Percentiles rank a stretch among this genome's conserved stretches.
Evolutionary conservation across 2,888 invertebrate species (phyloP).

Genomic region (Ennomos fuscantarius): DNA sequence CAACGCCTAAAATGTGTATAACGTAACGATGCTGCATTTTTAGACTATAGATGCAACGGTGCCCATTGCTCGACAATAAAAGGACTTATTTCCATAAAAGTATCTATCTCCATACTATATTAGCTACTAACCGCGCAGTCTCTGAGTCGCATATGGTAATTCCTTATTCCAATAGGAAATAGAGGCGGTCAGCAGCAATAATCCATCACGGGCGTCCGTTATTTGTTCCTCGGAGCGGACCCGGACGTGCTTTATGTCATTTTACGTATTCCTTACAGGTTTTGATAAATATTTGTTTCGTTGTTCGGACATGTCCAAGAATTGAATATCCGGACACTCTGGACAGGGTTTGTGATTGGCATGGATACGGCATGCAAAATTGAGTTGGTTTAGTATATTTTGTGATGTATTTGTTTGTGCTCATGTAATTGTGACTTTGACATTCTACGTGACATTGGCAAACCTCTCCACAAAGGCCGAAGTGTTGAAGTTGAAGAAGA

Average conservation of each 20-base stretch:
- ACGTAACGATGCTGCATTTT: no score
- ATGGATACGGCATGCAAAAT: slow-evolving; percentile 55
- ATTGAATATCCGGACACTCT: slow-evolving; percentile 85
- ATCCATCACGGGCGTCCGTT: slow-evolving; percentile 76
- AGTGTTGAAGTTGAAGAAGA: no score
- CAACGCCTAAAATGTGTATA: no score
- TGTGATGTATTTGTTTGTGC: slow-evolving; percentile 39
- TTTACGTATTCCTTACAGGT: slow-evolving; percentile 84
- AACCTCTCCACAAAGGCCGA: no score
- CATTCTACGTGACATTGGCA: no score
- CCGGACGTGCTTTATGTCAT: slow-evolving; percentile 78
- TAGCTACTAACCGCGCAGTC: slow-evolving; percentile 52
- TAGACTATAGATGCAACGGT: no score
- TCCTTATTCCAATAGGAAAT: slow-evolving; percentile 85
- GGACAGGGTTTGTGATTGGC: slow-evolving; percentile 74
- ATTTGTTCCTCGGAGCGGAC: slow-evolving; percentile 68
- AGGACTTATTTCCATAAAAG: no score
- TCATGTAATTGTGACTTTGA: slow-evolving; percentile 31
- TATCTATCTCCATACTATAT: slow-evolving; percentile 52
- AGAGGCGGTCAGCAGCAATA: slow-evolving; percentile 84
- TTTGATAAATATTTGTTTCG: slow-evolving; percentile 84
- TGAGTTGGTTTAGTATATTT: slow-evolving; percentile 40
- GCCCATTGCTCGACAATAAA: no score
- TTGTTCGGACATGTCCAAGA: slow-evolving; percentile 78
- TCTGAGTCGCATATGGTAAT: slow-evolving; percentile 83